Evolutionary conservation across 2,113 vertebrate genomes (phyloP).

Genomic region (Aegypius monachus): DNA sequence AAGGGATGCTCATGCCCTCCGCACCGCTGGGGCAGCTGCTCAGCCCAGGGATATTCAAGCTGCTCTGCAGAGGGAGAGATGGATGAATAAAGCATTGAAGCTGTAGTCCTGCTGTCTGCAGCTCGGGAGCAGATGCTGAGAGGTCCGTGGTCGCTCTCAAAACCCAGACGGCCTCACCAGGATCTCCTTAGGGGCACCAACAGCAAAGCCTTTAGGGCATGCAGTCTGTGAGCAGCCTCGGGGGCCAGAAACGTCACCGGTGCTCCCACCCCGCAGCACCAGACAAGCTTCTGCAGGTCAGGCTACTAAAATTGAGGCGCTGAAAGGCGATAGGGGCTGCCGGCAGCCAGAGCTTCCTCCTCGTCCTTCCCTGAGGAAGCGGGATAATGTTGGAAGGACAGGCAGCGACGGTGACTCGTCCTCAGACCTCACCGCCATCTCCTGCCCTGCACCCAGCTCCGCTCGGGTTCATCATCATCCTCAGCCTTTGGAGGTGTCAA

Average conservation of each 20-base stretch:
- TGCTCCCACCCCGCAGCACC: rapidly evolving
- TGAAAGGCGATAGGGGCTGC: not conserved
- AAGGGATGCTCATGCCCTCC: not conserved
- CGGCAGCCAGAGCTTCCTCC: not conserved
- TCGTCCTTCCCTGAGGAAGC: rapidly evolving
- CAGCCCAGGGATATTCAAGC: not conserved
- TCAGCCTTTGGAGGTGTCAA: not conserved
- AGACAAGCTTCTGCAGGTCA: not conserved
- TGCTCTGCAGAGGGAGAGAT: not conserved
- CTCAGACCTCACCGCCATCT: rapidly evolving
- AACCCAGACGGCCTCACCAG: rapidly evolving
- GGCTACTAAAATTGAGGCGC: not conserved
- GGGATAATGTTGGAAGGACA: rapidly evolving
- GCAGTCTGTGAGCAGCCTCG: not conserved
- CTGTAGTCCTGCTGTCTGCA: not conserved
- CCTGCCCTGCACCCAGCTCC: not conserved
- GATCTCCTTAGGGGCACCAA: not conserved
- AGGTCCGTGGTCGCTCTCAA: not conserved
- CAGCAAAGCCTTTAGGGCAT: not conserved
- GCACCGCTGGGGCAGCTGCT: not conserved
- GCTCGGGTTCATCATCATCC: not conserved
- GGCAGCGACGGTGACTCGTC: rapidly evolving
- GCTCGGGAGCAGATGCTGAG: not conserved
- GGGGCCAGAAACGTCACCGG: rapidly evolving
- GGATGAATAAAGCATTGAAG: not conserved